phyloP scores from a whole-genome alignment of 1,140 invertebrate species.

The Popillia japonica region DNA sequence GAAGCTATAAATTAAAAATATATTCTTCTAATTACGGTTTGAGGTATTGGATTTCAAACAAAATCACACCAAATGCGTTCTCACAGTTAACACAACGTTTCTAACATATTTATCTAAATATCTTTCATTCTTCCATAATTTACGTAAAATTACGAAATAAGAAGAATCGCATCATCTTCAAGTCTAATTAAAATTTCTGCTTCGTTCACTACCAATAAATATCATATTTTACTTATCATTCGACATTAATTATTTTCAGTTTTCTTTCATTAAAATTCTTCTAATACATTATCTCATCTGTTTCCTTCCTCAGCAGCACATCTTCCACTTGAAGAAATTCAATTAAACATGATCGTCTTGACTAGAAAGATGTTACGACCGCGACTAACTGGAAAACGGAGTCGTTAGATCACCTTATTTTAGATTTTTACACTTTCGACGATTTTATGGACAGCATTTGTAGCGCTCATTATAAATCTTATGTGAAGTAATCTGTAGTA shows the following conservation, averaged over 20 bases:
- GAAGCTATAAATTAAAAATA: too few relatives aligned
- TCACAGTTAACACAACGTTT: not conserved
- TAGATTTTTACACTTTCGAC: not conserved
- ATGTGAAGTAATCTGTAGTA: not conserved
- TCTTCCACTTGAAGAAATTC: not conserved
- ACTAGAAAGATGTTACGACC: not conserved
- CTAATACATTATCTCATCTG: conserved; percentile 8
- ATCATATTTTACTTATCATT: conserved; percentile 27
- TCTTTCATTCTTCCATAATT: conserved; percentile 1
- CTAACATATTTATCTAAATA: conserved; percentile 5
- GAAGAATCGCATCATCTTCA: not conserved
- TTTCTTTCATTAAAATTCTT: conserved; percentile 24
- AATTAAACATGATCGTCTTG: conserved; percentile 6
- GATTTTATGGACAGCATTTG: not conserved
- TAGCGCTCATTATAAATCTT: not conserved
- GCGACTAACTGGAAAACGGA: not conserved
- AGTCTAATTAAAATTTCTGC: conserved; percentile 25
- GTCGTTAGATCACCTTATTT: conserved; percentile 3
- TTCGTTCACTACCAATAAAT: conserved; percentile 8
- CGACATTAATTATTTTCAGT: conserved; percentile 21
- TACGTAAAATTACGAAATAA: conserved; percentile 18
- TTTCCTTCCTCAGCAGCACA: not conserved
- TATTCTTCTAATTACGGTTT: too few relatives aligned
- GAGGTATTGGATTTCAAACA: not conserved
- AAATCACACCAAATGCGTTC: not conserved